These are phyloP conservation scores for Triplophysa rosa DNA, from an alignment of 2,113 vertebrate genomes.

Conservation along the genomic window DNA sequence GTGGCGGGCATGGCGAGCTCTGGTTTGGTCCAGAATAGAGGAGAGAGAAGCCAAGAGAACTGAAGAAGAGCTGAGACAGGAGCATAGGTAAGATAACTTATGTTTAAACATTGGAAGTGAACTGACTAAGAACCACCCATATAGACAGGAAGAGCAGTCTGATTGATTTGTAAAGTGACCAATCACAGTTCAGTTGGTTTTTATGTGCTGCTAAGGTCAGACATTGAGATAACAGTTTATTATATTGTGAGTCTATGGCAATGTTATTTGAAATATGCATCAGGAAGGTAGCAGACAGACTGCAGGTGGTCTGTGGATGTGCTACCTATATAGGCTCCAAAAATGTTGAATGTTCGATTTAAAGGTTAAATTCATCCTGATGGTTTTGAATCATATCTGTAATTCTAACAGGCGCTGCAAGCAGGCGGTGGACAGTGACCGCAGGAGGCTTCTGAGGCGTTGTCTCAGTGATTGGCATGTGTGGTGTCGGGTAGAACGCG, in stretches of 20 bases:
- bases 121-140: neutral
- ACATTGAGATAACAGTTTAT: no score
- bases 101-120: neutral
- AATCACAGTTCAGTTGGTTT: no score
- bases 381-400: neutral
- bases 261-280: no score
- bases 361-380: neutral
- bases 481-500: conserved; percentile 75
- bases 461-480: conserved; percentile 81
- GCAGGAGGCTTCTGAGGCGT: conserved; percentile 71
- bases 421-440: conserved; percentile 78
- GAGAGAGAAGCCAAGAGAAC: conserved; percentile 72
- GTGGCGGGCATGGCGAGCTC: conserved; percentile 83
- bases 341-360: no score
- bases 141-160: no score
- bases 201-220: no score
- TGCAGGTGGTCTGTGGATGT: no score
- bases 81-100: conserved; percentile 80
- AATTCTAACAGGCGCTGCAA: conserved; percentile 75
- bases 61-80: conserved; percentile 77
- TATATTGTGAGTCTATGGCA: no score
- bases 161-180: no score
- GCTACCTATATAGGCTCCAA: no score
- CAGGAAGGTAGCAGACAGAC: no score
- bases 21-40: conserved; percentile 75